Base-by-base conservation (phyloP, 1,140 invertebrate genomes). In the Drosophila willistoni region DNA sequence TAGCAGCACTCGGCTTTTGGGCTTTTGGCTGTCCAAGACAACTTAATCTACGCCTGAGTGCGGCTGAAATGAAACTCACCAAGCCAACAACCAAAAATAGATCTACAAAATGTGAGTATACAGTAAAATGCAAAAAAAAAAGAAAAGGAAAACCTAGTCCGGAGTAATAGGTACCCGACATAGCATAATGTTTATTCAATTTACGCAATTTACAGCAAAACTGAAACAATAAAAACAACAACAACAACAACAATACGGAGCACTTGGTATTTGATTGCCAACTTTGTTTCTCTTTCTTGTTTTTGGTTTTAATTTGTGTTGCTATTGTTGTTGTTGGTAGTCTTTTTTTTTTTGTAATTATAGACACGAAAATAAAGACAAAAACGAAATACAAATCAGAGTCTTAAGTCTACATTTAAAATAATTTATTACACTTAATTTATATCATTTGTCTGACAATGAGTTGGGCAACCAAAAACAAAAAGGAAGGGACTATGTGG, bases 171-270 rank as follows among this genome's bases (percentile, higher is more conserved):
- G 64, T 70, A 82, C 39, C 47, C 65, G 73, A 42, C 76, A 60
- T 36, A 86, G 79, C 76, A 86, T 87, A 83, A 86, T 86, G 68
- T 87, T 83, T 82, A 83, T 83, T 79, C 84, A 86, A 86, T 87
- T 87, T 87, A 87, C 83, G 83, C 83, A 87, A 87, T 87, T 89
- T 80, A 55, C 73, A 80, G 66, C 41, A 72, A 68, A 22, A 51
- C n/a, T 12, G 4, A 51, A 51, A 51, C 17, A 25, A 25, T 25
- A 25, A 25, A 3, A 25, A 25, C 22, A 25, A 25, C 22, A 25
- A 25, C 22, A 22, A 22, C 19, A 22, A 57, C 64, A 75, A 72
- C 41, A 86, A 71, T 39, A 39, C 51, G 63, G 62, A 64, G 47
- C 68, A 42, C 60, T 57, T 54, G 69, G 60, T 47, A 77, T 84